Percentiles rank a stretch among this genome's conserved stretches.
phyloP scores from a whole-genome alignment of 2,888 invertebrate species.

The Drosophila algonquin region DNA sequence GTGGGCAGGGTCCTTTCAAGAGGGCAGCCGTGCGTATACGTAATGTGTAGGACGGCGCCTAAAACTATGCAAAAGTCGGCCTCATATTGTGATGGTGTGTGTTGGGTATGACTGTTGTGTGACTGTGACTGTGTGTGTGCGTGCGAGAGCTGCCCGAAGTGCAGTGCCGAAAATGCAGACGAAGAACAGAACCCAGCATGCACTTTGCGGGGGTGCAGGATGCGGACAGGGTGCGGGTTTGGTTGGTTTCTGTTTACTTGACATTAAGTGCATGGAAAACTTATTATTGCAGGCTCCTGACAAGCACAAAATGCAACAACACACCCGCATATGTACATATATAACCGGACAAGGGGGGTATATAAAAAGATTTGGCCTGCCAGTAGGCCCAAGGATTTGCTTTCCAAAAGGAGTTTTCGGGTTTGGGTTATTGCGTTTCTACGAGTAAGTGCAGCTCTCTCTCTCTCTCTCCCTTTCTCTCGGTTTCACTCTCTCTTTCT shows the following conservation, averaged over 20 bases:
- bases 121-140: slow-evolving; percentile 5
- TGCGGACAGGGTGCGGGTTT: neutral
- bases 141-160: slow-evolving; percentile 39
- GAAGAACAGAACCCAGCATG: slow-evolving; percentile 33
- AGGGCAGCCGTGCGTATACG: slow-evolving; percentile 64
- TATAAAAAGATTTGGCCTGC: slow-evolving; percentile 60
- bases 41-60: slow-evolving; percentile 59
- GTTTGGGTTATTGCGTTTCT: neutral
- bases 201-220: slow-evolving; percentile 44
- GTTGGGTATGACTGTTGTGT: slow-evolving; percentile 12
- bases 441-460: slow-evolving; percentile 1
- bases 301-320: slow-evolving; percentile 71
- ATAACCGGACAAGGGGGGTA: slow-evolving; percentile 45
- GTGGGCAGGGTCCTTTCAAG: slow-evolving; percentile 17
- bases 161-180: slow-evolving; percentile 53
- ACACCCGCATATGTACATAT: slow-evolving; percentile 21
- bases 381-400: slow-evolving; percentile 40
- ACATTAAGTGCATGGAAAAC: slow-evolving; percentile 78
- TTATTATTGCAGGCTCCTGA: slow-evolving; percentile 78
- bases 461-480: neutral
- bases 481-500: no score
- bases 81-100: slow-evolving; percentile 11
- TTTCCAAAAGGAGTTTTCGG: slow-evolving; percentile 39
- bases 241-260: slow-evolving; percentile 70
- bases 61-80: slow-evolving; percentile 72